Conservation (phyloP, 1,140 invertebrate genomes). For the Alviniconcha marisindica region DNA sequence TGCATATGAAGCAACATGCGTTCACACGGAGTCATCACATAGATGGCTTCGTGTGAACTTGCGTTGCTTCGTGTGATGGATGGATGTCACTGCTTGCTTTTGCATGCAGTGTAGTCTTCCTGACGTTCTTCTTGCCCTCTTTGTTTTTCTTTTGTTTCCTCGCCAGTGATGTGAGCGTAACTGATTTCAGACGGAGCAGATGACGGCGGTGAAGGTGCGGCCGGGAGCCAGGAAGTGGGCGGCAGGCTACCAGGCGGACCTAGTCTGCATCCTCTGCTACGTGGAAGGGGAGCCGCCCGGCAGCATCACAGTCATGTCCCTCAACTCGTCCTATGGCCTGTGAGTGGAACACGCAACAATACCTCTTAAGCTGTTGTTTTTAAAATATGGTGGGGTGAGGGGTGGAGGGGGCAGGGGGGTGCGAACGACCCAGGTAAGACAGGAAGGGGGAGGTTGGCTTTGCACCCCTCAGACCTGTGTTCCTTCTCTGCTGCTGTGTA, state of each 20-base stretch:
- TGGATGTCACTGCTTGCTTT: too few relatives aligned
- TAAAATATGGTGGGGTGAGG: too few relatives aligned
- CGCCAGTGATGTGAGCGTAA: too few relatives aligned
- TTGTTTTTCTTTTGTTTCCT: too few relatives aligned
- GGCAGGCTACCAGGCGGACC: constrained; percentile 91
- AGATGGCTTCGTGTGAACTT: too few relatives aligned
- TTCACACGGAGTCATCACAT: too few relatives aligned
- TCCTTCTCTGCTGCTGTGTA: too few relatives aligned
- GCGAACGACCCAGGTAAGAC: not conserved
- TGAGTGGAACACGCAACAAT: constrained; percentile 80
- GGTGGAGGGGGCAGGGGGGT: not conserved
- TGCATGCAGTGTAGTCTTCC: too few relatives aligned
- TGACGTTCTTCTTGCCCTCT: not conserved
- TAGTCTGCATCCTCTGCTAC: constrained; percentile 94
- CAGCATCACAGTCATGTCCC: constrained; percentile 90
- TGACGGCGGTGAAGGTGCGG: constrained; percentile 81
- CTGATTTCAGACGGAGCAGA: constrained; percentile 63
- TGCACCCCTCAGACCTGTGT: too few relatives aligned
- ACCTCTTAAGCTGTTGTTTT: not conserved
- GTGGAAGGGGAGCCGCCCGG: constrained; percentile 87
- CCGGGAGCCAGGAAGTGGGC: constrained; percentile 78
- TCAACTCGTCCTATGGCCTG: constrained; percentile 98
- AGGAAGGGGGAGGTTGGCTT: too few relatives aligned
- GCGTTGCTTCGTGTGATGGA: too few relatives aligned
- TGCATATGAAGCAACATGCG: too few relatives aligned